A percentile compares a stretch with the other conserved stretches of the same genome.
Conservation (phyloP, 2,113 vertebrate genomes). For the Chlamydotis undulata region DNA sequence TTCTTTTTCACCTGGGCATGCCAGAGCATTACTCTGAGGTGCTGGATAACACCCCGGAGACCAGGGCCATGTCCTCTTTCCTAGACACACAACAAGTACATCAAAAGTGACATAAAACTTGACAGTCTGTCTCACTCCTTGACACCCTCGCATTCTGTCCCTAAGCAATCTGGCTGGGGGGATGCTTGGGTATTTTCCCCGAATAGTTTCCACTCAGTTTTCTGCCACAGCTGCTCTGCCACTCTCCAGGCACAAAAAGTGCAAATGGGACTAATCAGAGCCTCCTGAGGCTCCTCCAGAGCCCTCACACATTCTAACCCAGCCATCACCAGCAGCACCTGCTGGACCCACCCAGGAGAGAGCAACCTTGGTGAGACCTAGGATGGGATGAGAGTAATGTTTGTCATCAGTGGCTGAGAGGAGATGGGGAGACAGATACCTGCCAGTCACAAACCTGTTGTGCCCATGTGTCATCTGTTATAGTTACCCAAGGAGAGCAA, state of each 20-base stretch:
- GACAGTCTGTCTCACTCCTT: not conserved
- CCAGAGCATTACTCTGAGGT: not conserved
- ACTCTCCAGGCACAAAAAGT: not conserved
- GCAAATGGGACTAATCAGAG: not conserved
- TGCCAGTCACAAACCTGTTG: not conserved
- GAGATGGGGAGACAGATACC: not conserved
- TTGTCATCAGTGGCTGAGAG: not conserved
- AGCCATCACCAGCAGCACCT: not conserved
- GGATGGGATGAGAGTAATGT: not conserved
- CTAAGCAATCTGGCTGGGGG: not conserved
- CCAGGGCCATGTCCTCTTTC: fast-evolving
- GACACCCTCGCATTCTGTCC: not conserved
- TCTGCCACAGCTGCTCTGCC: not conserved
- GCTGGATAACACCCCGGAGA: not conserved
- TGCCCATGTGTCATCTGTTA: not conserved
- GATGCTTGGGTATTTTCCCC: not conserved
- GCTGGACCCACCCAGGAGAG: not conserved
- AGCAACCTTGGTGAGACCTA: not conserved
- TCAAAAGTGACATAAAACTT: not conserved
- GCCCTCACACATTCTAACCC: not conserved
- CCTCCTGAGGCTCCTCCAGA: not conserved
- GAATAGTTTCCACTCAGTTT: not conserved
- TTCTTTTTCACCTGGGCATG: not conserved
- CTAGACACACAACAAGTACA: not conserved
- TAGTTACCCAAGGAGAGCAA: not conserved